Percentiles rank a stretch among this genome's conserved stretches.
Evolutionary conservation across 2,797 vertebrate genomes (phyloP).

Genomic region (Gorsachius magnificus): DNA sequence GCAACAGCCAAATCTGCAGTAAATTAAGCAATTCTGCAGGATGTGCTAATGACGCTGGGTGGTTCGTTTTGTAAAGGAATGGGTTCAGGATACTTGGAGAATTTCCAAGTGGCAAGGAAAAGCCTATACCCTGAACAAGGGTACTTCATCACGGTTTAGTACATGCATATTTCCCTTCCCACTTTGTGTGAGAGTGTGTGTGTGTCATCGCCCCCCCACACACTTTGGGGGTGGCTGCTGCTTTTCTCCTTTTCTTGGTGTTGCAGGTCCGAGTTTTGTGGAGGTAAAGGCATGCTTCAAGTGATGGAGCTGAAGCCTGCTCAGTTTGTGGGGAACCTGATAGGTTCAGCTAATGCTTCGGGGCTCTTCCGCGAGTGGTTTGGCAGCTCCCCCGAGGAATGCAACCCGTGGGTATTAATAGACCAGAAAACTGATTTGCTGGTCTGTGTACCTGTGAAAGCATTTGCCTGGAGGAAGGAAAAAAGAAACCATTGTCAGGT

Average conservation of each 20-base stretch:
- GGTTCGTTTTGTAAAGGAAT: background rate
- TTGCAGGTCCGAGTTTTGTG: background rate
- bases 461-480: background rate
- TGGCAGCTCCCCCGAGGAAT: background rate
- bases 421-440: background rate
- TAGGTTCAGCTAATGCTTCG: background rate
- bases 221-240: background rate
- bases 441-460: background rate
- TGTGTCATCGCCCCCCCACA: background rate
- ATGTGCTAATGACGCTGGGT: background rate
- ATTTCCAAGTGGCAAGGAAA: background rate
- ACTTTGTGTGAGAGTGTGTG: background rate
- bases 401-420: background rate
- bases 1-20: background rate
- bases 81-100: background rate
- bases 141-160: background rate
- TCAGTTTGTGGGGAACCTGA: background rate
- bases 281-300: background rate
- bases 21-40: background rate
- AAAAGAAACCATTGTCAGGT: background rate
- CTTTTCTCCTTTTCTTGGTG: background rate
- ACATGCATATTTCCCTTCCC: background rate
- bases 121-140: rapidly evolving
- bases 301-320: background rate
- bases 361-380: background rate